phyloP scores from a whole-genome alignment of 2,113 vertebrate genomes.

The Camelus dromedarius region DNA sequence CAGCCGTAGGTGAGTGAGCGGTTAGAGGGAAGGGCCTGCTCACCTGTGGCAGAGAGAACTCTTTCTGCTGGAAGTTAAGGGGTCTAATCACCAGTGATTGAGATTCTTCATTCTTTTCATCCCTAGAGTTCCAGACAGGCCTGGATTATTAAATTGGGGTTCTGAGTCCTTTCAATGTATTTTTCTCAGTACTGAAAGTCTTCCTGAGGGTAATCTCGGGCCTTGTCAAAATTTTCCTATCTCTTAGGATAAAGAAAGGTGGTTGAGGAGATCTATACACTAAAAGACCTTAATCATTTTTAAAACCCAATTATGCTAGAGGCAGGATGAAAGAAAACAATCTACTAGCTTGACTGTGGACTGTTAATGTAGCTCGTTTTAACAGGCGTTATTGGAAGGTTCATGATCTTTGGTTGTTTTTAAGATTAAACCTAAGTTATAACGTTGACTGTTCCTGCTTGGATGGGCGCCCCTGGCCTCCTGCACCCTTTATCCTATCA shows the following conservation, averaged over 20 bases:
- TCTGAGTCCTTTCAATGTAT: not conserved
- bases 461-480: rapidly evolving
- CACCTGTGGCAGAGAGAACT: not conserved
- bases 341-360: not conserved
- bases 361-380: constrained; percentile 12
- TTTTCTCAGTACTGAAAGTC: not conserved
- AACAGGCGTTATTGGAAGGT: not conserved
- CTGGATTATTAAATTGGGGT: not conserved
- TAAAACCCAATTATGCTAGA: not conserved
- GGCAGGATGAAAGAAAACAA: not conserved
- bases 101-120: not conserved
- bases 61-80: not conserved
- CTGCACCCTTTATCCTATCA: not conserved
- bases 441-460: not conserved
- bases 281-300: not conserved
- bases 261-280: not conserved
- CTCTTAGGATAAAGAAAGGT: not conserved
- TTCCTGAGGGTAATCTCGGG: not conserved
- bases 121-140: not conserved
- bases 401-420: not conserved
- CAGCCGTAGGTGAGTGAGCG: not conserved
- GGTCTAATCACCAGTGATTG: not conserved
- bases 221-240: not conserved
- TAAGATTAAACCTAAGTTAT: not conserved
- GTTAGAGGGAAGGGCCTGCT: not conserved